Conservation (phyloP, 2,888 invertebrate genomes). For the Pseudanteris insignis region DNA sequence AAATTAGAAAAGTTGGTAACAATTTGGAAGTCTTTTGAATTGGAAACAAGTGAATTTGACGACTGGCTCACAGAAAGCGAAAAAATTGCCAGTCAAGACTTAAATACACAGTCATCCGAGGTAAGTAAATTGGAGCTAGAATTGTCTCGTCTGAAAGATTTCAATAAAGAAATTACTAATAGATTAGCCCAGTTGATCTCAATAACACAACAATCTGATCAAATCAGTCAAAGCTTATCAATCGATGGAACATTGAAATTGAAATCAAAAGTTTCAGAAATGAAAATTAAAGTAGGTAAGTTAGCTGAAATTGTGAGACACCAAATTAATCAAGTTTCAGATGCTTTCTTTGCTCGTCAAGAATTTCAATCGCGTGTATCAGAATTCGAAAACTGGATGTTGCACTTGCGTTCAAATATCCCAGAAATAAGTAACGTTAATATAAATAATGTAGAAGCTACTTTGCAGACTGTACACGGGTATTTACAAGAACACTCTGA, state of each 20-base stretch:
- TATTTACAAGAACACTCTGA: conserved; percentile 86
- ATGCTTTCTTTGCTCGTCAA: conserved; percentile 82
- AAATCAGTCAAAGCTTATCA: conserved; percentile 79
- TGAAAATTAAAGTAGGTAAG: conserved; percentile 78
- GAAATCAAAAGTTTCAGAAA: conserved; percentile 77
- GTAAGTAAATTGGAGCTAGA: conserved; percentile 81
- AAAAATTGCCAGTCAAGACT: conserved; percentile 71
- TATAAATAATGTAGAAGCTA: conserved; percentile 82
- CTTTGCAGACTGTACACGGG: conserved; percentile 81
- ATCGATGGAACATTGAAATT: conserved; percentile 79
- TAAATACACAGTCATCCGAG: conserved; percentile 76
- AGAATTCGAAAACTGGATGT: conserved; percentile 84
- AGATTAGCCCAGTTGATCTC: conserved; percentile 85
- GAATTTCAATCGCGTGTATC: conserved; percentile 83
- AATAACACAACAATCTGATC: conserved; percentile 82
- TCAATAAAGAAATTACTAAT: conserved; percentile 85
- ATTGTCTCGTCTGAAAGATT: conserved; percentile 79
- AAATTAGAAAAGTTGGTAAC: conserved; percentile 81
- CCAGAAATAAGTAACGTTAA: conserved; percentile 83
- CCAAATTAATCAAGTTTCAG: conserved; percentile 82
- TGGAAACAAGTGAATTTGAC: conserved; percentile 79
- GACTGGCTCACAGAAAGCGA: conserved; percentile 80
- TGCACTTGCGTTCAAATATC: conserved; percentile 76
- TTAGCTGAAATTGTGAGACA: conserved; percentile 80
- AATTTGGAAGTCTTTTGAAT: conserved; percentile 85